Percentiles rank a stretch among this genome's conserved stretches.
Evolutionary conservation across 2,113 vertebrate species (phyloP).

Genomic region (Cololabis saira): DNA sequence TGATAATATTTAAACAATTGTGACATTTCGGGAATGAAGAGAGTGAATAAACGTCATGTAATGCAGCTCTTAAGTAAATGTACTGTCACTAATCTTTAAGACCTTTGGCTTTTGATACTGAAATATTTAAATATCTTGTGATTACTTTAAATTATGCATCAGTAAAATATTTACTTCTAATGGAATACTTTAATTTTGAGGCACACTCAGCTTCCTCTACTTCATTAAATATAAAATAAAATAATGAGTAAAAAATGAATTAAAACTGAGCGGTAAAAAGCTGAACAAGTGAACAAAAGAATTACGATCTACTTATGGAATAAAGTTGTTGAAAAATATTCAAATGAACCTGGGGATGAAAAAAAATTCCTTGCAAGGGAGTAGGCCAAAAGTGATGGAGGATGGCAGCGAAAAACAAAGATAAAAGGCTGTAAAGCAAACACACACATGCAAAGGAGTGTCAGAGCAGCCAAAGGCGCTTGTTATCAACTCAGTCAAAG

Average conservation of each 20-base stretch:
- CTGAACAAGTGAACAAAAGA: not conserved
- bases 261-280: too few species aligned
- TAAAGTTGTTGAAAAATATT: conserved; percentile 11
- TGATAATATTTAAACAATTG: too few species aligned
- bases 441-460: conserved; percentile 1
- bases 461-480: conserved; percentile 27
- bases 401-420: conserved; percentile 32
- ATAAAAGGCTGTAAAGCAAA: conserved; percentile 18
- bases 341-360: conserved; percentile 24
- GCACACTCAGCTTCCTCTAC: too few species aligned
- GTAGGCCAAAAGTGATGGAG: conserved; percentile 33
- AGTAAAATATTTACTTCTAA: not conserved
- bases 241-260: too few species aligned
- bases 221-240: too few species aligned
- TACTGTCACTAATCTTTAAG: too few species aligned
- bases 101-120: too few species aligned
- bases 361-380: conserved; percentile 9
- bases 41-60: too few species aligned
- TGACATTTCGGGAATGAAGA: too few species aligned
- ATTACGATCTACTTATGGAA: not conserved
- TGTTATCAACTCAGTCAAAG: conserved; percentile 57
- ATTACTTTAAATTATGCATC: too few species aligned
- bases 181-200: not conserved
- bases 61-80: too few species aligned
- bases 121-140: too few species aligned